Evolutionary conservation across 2,888 invertebrate genomes (phyloP).

Genomic region (Diarsia mendica): DNA sequence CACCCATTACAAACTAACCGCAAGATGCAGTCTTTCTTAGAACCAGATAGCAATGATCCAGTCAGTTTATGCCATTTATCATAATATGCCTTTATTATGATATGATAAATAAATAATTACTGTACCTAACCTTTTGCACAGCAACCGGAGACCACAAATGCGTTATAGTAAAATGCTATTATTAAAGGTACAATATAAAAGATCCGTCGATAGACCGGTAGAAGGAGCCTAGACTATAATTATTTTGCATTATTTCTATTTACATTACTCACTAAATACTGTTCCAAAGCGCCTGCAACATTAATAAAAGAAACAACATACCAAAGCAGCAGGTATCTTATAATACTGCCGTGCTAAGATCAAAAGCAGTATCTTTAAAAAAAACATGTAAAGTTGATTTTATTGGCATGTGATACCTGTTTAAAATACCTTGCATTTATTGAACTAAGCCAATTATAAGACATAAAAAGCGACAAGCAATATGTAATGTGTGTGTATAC

Average conservation of each 20-base stretch:
- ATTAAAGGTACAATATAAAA: neutral
- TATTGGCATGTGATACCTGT: too few species aligned
- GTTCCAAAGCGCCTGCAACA: neutral
- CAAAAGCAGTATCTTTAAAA: too few species aligned
- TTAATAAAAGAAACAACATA: neutral
- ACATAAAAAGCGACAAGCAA: too few species aligned
- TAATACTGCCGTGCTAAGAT: too few species aligned
- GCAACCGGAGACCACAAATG: neutral
- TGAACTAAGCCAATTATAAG: too few species aligned
- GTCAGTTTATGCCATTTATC: too few species aligned
- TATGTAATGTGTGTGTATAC: too few species aligned
- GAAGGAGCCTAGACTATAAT: neutral
- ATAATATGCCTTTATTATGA: too few species aligned
- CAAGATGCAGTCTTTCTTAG: neutral
- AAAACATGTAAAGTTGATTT: too few species aligned
- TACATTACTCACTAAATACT: neutral
- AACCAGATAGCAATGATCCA: too few species aligned
- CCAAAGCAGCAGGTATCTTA: neutral
- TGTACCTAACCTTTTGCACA: neutral
- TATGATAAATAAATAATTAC: neutral
- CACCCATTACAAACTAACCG: neutral
- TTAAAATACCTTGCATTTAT: too few species aligned
- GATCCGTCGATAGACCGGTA: too few species aligned
- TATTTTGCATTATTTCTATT: neutral
- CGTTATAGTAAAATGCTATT: neutral